Base-by-base conservation (phyloP, 2,797 vertebrate species). In the Macropus fuliginosus region DNA sequence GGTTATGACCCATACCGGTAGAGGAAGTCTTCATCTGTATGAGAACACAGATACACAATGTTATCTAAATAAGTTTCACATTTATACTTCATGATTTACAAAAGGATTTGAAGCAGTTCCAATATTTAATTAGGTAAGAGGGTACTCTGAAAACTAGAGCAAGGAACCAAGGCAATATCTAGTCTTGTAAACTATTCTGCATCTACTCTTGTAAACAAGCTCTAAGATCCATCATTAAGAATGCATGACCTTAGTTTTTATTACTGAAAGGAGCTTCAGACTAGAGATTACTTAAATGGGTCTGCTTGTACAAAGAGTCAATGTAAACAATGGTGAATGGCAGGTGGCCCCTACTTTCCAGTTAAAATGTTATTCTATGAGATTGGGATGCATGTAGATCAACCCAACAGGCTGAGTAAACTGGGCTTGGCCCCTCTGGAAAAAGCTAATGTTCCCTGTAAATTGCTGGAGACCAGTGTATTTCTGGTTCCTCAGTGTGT, bases 221-320 rank as follows among this genome's bases (percentile, higher is more conserved):
- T 29, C 55, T 11, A 91, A n/a, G 46, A 91, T 29, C 55, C 34
- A 54, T 40, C 52, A 66, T 87, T 24, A 59, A 94, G 89, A 91
- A 16, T 3, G 18, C 89, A 56, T 13, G 55, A n/a, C n/a, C 92
- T 74, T 59, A 50, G 90, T 34, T 91, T 93, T 89, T 81, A 54
- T 29, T 93, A 91, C 52, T 62, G 27, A 54, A 94, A 95, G 62
- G 57, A 90, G 59, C 54, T 92, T 94, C 31, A 93, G 91, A 10
- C 46, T 57, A 18, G 18, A 94, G 93, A 92, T n/a, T 93, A 0
- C 90, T 93, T 95, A 87, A 87, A 87, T 87, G 74, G 40, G 40
- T 50, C 74, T 87, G 74, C 74, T 87, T 87, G 40, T 92, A 59
- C 5, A 91, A 31, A 52, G 54, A 62, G 50, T 95, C 52, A 92